Base-by-base conservation (phyloP, 1,140 invertebrate genomes). In the Heliconius nattereri region DNA sequence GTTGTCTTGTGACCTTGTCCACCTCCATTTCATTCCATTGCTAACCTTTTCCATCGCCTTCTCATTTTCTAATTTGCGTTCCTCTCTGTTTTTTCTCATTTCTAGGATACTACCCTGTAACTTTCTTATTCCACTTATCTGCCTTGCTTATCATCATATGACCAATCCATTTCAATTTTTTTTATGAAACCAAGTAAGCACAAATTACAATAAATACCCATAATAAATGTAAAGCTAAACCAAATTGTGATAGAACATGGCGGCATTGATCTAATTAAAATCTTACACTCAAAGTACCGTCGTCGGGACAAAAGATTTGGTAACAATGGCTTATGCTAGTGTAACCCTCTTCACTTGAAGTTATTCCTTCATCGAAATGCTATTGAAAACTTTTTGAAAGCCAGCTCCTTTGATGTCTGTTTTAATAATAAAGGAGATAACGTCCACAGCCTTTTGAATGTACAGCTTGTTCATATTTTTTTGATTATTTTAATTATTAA, bases 361-460 rank as follows among this genome's bases (percentile, higher is more conserved):
- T 52, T 70, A 76, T 76, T 76, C 35, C 74, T 76, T 54, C 74
- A 75, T 76, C 57, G 74, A 75, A 76, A 57, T 76, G 74, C 74
- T 76, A 76, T 76, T 76, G 54, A 76, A 76, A 76, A 76, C 29
- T 76, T 76, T 76, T 76, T 40, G 49, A 76, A 52, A 60, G 32
- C 45, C 20, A 13, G 49, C n/a, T 76, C 57, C 74, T 76, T 76
- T 76, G 74, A 76, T 76, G 54, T 76, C 49, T 76, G 74, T 76
- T 76, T 75, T 66, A 76, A 54, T 76, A 76, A 66, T 76, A 76
- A 76, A 66, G 57, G 60, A 60, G 74, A 76, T 76, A 76, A 66
- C 75, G 29, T 29, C 23, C 40, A 76, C 11, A 74, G 16, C 45
- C 26, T 70, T 6, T 49, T 45, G 40, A 37, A 20, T 37, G 20